Evolutionary conservation across 2,113 vertebrate species (phyloP), one percentile per base, ranked within the genome.

Genomic region (Oenanthe melanoleuca): DNA sequence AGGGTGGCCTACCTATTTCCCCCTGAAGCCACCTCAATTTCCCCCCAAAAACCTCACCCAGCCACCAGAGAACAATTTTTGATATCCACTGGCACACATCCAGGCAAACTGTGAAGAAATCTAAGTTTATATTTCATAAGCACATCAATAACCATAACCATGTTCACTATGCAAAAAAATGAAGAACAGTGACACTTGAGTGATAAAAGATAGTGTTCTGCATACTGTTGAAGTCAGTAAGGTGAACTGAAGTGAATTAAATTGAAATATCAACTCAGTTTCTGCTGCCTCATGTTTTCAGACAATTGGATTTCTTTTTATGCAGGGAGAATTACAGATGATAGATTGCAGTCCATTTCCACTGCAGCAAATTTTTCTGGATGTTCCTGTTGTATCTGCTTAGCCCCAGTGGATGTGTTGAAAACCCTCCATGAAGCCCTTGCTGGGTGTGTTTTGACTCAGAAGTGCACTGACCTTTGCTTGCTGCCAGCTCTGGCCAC

Each of bases 271-370:
- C 45, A 91, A 33, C 53, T 96, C 61, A 69, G 28, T 61, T 94
- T 77, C 61, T 84, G 70, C 89, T 94, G 74, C 50, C 81, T 95
- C 63, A 57, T 93, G 59, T 91, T 95, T 96, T 93, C 71, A 95
- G 88, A 75, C 74, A 93, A 86, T 66, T 91, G 55, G 59, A 91
- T 95, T 94, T 83, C 74, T 89, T 75, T 93, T 89, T 70, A 80
- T 86, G 24, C 24, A 70, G 60, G 63, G 60, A 86, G 52, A 89
- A 93, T 88, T 82, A 87, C 14, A 25, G 42, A 66, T 91, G 67
- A 93, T 47, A 73, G 19, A 85, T 55, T 60, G 26, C 50, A 45
- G 45, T 22, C 84, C 57, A 72, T 92, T 95, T 85, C 52, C 38
- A 72, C 80, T 75, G 47, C 38, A 92, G 79, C n/a, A 82, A 55